Conservation (phyloP, 2,888 invertebrate species). For the Drosophila buzzatii region DNA sequence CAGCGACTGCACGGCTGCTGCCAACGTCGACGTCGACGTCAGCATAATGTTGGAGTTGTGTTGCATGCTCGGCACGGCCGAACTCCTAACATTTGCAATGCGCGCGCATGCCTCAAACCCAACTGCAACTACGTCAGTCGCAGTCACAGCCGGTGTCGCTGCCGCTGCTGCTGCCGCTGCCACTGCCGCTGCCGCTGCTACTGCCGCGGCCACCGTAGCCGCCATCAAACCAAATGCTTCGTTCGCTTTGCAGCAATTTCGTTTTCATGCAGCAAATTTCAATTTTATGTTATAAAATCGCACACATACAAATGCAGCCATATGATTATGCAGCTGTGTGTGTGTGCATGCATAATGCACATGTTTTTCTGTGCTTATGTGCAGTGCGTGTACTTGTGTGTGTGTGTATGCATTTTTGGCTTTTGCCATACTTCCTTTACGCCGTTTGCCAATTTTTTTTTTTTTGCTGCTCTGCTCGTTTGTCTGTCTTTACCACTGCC, state of each 20-base stretch:
- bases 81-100: slow-evolving; percentile 43
- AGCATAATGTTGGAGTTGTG: slow-evolving; percentile 50
- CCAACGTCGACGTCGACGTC: slow-evolving; percentile 20
- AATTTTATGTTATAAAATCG: slow-evolving; percentile 76
- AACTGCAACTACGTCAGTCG: slow-evolving; percentile 36
- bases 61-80: slow-evolving; percentile 46
- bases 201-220: slow-evolving; percentile 8
- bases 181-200: slow-evolving; percentile 4
- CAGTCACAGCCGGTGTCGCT: not conserved
- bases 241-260: slow-evolving; percentile 75
- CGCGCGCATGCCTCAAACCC: slow-evolving; percentile 67
- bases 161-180: not conserved
- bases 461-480: slow-evolving; percentile 1
- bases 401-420: slow-evolving; percentile 45
- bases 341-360: slow-evolving; percentile 39
- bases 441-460: slow-evolving; percentile 49
- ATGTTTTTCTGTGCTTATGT: slow-evolving; percentile 27
- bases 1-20: slow-evolving; percentile 25
- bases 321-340: slow-evolving; percentile 19
- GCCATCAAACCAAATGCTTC: slow-evolving; percentile 28
- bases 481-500: slow-evolving; percentile 21
- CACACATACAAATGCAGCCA: slow-evolving; percentile 36
- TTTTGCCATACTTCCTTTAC: slow-evolving; percentile 65
- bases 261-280: slow-evolving; percentile 80
- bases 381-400: not conserved